These are phyloP conservation scores for Paragorgia papillata DNA, from an alignment of 92 coral and sea anemone genomes.

Conservation along the genomic window DNA sequence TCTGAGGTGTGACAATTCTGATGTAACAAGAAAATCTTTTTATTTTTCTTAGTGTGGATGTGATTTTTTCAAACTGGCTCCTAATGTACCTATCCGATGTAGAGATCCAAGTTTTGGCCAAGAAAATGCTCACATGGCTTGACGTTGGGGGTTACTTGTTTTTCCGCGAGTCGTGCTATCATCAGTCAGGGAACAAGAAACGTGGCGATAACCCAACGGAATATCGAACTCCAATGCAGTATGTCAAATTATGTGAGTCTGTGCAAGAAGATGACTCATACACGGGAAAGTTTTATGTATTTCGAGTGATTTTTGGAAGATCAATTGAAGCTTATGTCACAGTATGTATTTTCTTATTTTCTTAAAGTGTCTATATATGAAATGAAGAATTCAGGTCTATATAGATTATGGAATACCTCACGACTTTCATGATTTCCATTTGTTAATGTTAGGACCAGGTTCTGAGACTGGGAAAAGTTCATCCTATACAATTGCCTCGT, in stretches of 20 bases:
- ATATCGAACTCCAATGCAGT: conserved; percentile 68
- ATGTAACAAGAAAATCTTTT: no score
- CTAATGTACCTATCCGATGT: conserved; percentile 76
- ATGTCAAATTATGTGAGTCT: conserved; percentile 57
- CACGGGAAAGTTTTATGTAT: conserved; percentile 28
- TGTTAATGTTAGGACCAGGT: no score
- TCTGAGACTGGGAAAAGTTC: no score
- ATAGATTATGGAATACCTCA: no score
- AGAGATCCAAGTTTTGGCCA: conserved; percentile 64
- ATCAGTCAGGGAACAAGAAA: conserved; percentile 71
- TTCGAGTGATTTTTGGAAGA: conserved; percentile 59
- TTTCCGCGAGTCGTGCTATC: conserved; percentile 80
- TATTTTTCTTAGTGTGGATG: conserved; percentile 59
- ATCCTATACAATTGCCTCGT: no score
- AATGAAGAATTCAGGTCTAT: no score
- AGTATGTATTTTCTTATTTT: no score
- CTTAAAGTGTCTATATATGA: no score
- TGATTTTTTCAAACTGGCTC: conserved; percentile 81
- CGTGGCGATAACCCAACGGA: conserved; percentile 68
- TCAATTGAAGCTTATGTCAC: conserved; percentile 71
- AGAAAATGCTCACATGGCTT: conserved; percentile 69
- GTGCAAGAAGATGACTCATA: conserved; percentile 33
- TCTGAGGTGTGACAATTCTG: no score
- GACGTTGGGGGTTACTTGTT: conserved; percentile 61
- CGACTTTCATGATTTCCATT: no score